A percentile compares a stretch with the other conserved stretches of the same genome.
phyloP scores from a whole-genome alignment of 2,888 invertebrate genomes.

The Nemurella pictetii region DNA sequence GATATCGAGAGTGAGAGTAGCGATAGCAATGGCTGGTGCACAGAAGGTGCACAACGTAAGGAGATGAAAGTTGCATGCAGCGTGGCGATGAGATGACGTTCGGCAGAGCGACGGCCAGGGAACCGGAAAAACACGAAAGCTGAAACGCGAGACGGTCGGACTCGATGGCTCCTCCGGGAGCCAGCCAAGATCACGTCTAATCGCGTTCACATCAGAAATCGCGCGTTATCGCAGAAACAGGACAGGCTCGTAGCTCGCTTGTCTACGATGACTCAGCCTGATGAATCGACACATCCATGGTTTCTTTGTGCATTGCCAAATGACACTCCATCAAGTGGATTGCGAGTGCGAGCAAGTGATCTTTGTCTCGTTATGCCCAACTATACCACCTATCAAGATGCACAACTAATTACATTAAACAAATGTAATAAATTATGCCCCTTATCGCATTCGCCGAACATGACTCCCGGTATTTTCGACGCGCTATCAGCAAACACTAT shows the following conservation, averaged over 20 bases:
- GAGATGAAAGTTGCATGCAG: constrained; percentile 18
- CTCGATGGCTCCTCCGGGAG: too few relatives aligned
- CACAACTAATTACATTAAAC: not conserved
- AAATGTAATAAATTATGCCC: not conserved
- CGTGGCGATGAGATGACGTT: not conserved
- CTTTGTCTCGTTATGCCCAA: not conserved
- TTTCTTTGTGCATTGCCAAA: too few relatives aligned
- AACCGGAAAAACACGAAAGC: not conserved
- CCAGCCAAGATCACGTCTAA: not conserved
- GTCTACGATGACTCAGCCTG: too few relatives aligned
- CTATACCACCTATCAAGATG: not conserved
- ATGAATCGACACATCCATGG: too few relatives aligned
- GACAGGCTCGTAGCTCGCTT: too few relatives aligned
- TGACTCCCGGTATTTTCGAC: not conserved
- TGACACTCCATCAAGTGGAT: not conserved
- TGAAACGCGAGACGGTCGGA: not conserved
- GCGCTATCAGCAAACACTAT: not conserved
- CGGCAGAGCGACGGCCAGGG: not conserved
- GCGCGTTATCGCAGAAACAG: not conserved
- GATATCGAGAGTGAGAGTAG: constrained; percentile 27
- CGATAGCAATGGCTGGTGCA: not conserved
- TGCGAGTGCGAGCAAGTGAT: too few relatives aligned
- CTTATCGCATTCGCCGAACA: not conserved
- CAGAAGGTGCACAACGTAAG: not conserved
- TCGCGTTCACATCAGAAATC: not conserved